Evolutionary conservation across 2,113 vertebrate species (phyloP).

Genomic region (Leucoraja erinaceus): DNA sequence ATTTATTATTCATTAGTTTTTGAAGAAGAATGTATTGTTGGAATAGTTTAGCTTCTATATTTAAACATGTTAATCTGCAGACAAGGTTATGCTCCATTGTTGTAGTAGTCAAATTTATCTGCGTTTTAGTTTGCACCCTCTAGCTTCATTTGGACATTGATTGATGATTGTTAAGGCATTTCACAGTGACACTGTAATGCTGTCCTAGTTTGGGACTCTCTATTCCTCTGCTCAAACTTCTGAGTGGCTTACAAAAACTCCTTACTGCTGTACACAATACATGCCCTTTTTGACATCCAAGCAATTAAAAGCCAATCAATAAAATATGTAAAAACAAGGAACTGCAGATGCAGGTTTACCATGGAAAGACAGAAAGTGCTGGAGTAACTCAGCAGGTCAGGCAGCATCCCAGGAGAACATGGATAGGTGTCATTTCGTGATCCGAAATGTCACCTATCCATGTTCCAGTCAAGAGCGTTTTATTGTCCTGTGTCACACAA

Average conservation of each 20-base stretch:
- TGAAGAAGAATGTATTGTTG: neutral
- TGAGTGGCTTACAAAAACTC: neutral
- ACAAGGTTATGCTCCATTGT: neutral
- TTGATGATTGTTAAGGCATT: neutral
- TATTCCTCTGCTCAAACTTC: neutral
- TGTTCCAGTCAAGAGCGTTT: no score
- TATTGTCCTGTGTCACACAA: neutral
- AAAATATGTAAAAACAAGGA: neutral
- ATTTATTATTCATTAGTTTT: neutral
- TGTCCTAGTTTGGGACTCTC: neutral
- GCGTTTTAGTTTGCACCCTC: neutral
- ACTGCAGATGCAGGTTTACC: no score
- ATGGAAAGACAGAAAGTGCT: no score
- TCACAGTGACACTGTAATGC: neutral
- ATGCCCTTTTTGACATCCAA: neutral
- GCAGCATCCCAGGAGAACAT: no score
- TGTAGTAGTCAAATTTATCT: neutral
- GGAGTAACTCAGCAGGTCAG: no score
- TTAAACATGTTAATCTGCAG: constrained; percentile 19
- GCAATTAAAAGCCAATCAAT: neutral
- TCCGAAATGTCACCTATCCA: no score
- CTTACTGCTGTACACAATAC: neutral
- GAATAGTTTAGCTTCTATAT: constrained; percentile 6
- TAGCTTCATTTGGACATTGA: neutral
- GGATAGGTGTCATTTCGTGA: no score